phyloP scores from a whole-genome alignment of 1,140 invertebrate genomes.

The Laodelphax striatellus region DNA sequence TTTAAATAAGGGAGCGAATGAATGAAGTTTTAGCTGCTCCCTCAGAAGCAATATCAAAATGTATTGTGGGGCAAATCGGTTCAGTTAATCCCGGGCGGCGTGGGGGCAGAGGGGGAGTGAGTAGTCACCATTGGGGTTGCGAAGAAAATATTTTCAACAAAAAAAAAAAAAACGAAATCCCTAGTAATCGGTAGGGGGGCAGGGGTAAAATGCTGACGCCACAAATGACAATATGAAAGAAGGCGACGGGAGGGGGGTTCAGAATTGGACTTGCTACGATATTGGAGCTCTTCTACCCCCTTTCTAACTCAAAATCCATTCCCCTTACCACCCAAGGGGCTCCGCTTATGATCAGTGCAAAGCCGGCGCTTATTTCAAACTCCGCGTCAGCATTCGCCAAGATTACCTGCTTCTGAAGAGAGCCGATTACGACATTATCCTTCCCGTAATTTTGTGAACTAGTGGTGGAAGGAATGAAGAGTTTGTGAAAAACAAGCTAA shows the following conservation, averaged over 20 bases:
- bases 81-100: background rate
- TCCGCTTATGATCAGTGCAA: background rate
- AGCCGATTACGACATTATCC: background rate
- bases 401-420: background rate
- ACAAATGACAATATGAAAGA: background rate
- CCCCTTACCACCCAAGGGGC: background rate
- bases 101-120: background rate
- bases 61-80: background rate
- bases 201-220: background rate
- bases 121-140: background rate
- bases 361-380: background rate
- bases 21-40: too few species aligned
- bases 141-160: slow-evolving; percentile 2
- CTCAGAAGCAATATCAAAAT: background rate
- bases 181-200: background rate
- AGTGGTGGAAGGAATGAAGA: too few species aligned
- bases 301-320: background rate
- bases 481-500: too few species aligned
- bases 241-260: too few species aligned
- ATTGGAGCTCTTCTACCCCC: background rate
- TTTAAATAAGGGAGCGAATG: too few species aligned
- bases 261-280: background rate
- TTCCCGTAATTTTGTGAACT: background rate
- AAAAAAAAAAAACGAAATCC: background rate
- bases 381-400: background rate